A percentile compares a stretch with the other conserved stretches of the same genome.
These are phyloP conservation scores for Schlechtendalia chinensis DNA, from an alignment of 1,140 invertebrate genomes.

Conservation along the genomic window DNA sequence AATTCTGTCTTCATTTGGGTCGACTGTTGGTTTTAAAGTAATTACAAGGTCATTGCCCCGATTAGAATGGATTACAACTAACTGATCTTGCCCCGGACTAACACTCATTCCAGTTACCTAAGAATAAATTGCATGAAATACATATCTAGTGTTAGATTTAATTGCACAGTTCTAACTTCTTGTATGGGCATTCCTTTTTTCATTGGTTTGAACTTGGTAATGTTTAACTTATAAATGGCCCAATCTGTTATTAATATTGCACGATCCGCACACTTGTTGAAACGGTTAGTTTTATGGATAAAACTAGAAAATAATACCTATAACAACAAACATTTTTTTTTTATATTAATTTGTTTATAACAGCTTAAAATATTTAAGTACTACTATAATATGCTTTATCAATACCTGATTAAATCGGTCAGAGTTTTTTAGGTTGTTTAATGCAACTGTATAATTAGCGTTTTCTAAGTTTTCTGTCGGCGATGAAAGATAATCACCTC, in stretches of 20 bases:
- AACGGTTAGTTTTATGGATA: constrained; percentile 66
- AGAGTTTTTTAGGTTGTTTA: constrained; percentile 69
- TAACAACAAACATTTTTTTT: constrained; percentile 46
- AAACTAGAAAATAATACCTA: constrained; percentile 62
- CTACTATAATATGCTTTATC: constrained; percentile 52
- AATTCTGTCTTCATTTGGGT: constrained; percentile 65
- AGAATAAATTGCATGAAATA: constrained; percentile 43
- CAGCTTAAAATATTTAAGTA: constrained; percentile 43
- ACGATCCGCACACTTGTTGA: constrained; percentile 85
- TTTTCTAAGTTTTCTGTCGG: constrained; percentile 75
- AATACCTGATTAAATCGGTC: constrained; percentile 68
- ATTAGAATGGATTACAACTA: constrained; percentile 84
- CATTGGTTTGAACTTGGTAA: constrained; percentile 81
- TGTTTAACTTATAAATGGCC: constrained; percentile 86
- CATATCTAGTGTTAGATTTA: background rate
- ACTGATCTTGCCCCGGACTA: constrained; percentile 80
- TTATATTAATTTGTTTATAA: background rate
- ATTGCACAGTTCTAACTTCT: constrained; percentile 61
- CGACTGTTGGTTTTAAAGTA: constrained; percentile 62
- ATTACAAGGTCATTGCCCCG: constrained; percentile 89
- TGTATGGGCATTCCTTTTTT: constrained; percentile 77
- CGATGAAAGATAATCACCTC: constrained; percentile 84
- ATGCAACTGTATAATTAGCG: constrained; percentile 67
- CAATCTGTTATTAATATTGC: constrained; percentile 85
- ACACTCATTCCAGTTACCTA: constrained; percentile 78